Percentiles rank a stretch among this genome's conserved stretches.
Conservation (phyloP, 2,113 vertebrate genomes). For the Tetrax tetrax region DNA sequence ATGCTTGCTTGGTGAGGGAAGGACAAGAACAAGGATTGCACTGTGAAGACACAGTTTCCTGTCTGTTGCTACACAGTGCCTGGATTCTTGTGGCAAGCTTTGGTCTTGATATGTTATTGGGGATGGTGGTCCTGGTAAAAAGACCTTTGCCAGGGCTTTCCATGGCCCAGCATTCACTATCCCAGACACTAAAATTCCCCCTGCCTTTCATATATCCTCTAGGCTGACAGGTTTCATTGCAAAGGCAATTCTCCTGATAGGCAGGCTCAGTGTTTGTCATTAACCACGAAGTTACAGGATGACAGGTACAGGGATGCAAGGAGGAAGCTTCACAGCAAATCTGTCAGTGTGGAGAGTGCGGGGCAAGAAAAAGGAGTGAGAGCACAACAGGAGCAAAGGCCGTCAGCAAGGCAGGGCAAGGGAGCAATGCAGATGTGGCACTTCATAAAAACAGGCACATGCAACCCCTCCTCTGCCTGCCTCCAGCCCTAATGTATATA, state of each 20-base stretch:
- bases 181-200: not conserved
- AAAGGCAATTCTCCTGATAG: not conserved
- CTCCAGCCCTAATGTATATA: rapidly evolving
- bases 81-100: not conserved
- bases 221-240: not conserved
- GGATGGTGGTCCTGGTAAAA: not conserved
- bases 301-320: not conserved
- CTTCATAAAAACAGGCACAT: not conserved
- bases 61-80: not conserved
- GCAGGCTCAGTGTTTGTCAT: not conserved
- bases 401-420: not conserved
- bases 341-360: not conserved
- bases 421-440: rapidly evolving
- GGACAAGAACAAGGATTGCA: not conserved
- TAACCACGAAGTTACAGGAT: not conserved
- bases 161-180: not conserved
- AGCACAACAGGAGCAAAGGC: rapidly evolving
- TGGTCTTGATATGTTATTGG: not conserved
- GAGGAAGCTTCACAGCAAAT: not conserved
- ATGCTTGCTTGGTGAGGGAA: not conserved
- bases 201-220: not conserved
- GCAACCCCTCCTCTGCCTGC: not conserved
- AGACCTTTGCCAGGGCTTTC: not conserved
- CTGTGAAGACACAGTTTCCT: not conserved
- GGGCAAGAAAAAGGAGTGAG: not conserved